phyloP scores from a whole-genome alignment of 1,140 invertebrate genomes.

The Calosoma granatense region DNA sequence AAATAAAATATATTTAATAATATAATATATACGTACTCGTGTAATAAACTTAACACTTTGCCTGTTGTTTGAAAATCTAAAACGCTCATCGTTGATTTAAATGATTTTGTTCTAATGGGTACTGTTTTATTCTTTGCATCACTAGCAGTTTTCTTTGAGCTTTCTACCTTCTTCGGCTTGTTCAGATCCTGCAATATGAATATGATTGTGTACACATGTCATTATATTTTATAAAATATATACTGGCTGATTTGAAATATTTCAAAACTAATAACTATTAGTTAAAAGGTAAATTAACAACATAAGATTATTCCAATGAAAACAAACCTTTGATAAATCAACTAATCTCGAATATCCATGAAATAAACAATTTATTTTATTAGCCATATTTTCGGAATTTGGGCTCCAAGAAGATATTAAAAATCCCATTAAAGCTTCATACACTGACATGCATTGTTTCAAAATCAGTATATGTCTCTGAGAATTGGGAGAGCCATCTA shows the following conservation, averaged over 20 bases:
- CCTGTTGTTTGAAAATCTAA: conserved; percentile 34
- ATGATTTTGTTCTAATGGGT: conserved; percentile 14
- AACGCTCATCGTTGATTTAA: conserved; percentile 36
- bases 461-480: conserved; percentile 36
- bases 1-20: no score
- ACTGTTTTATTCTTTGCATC: conserved; percentile 29
- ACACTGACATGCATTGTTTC: conserved; percentile 35
- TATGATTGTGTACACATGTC: no score
- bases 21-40: conserved; percentile 38
- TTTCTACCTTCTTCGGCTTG: conserved; percentile 35
- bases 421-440: conserved; percentile 42
- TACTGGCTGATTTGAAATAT: background rate
- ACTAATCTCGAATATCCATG: conserved; percentile 36
- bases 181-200: conserved; percentile 25
- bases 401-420: conserved; percentile 34
- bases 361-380: conserved; percentile 35
- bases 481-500: conserved; percentile 35
- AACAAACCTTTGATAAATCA: conserved; percentile 36
- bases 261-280: background rate
- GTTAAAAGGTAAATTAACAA: no score
- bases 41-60: conserved; percentile 36
- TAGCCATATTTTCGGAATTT: conserved; percentile 27
- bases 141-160: conserved; percentile 27
- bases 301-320: no score
- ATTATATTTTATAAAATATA: conserved; percentile 12